These are phyloP conservation scores for Pogona vitticeps DNA, from an alignment of 2,113 vertebrate species.

Conservation along the genomic window DNA sequence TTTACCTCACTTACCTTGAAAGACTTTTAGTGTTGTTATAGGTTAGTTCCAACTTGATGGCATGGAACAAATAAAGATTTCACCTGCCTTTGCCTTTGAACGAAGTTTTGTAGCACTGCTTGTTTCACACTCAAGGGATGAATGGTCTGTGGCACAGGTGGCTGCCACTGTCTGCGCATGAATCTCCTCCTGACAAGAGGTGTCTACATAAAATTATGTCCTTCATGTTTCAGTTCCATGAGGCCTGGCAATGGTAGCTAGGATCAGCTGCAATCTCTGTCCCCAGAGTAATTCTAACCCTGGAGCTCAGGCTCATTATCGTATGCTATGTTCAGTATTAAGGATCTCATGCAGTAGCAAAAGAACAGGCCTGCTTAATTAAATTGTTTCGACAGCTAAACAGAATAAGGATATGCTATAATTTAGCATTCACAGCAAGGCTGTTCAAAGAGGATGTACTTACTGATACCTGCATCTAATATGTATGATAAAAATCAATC, in stretches of 20 bases:
- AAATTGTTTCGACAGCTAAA: neutral
- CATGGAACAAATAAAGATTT: no score
- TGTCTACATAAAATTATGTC: neutral
- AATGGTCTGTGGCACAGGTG: no score
- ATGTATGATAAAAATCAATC: slow-evolving; percentile 36
- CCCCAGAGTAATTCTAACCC: neutral
- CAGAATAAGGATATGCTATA: slow-evolving; percentile 1
- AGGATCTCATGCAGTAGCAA: neutral
- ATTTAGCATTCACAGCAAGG: slow-evolving; percentile 10
- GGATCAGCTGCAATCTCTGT: neutral
- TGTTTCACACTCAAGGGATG: neutral
- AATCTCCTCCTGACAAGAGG: neutral
- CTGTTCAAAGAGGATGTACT: neutral
- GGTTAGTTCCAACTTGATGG: no score
- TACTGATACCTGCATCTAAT: no score
- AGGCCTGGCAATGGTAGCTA: neutral
- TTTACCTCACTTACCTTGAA: no score
- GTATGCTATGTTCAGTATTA: neutral
- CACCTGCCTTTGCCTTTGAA: no score
- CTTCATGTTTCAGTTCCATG: neutral
- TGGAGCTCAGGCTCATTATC: neutral
- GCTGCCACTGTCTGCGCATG: neutral
- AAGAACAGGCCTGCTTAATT: neutral
- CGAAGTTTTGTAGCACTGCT: no score
- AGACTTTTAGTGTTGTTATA: no score